Conservation (phyloP, 2,888 invertebrate species). For the Drosophila infuscata region DNA sequence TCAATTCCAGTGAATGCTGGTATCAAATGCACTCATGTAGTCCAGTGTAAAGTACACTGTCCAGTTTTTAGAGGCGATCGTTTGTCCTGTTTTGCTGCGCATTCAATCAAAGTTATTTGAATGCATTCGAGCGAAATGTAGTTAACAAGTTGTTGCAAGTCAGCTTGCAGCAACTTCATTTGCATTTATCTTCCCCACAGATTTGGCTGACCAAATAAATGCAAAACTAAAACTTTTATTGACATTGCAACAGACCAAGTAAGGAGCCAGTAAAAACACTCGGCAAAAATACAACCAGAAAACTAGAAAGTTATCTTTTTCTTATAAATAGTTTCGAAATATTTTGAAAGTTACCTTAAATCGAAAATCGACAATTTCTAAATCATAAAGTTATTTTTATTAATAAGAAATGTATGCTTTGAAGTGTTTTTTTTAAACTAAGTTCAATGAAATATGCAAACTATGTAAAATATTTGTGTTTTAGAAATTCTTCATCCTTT, state of each 20-base stretch:
- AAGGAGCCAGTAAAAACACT: neutral
- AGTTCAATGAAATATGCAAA: neutral
- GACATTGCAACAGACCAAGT: slow-evolving; percentile 28
- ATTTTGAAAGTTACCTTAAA: neutral
- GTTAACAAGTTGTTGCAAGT: slow-evolving; percentile 50
- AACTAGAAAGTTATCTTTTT: neutral
- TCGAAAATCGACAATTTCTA: neutral
- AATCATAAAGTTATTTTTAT: neutral
- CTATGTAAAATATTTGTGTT: neutral
- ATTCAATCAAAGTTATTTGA: slow-evolving; percentile 59
- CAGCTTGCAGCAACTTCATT: slow-evolving; percentile 55
- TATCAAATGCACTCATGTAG: slow-evolving; percentile 3
- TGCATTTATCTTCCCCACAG: slow-evolving; percentile 43
- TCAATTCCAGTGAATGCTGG: slow-evolving; percentile 1
- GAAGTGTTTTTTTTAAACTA: neutral
- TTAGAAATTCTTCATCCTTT: neutral
- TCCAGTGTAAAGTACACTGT: neutral
- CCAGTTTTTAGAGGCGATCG: neutral
- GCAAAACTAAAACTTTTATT: slow-evolving; percentile 56
- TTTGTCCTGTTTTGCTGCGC: slow-evolving; percentile 17
- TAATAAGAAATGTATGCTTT: neutral
- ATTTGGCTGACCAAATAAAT: slow-evolving; percentile 42
- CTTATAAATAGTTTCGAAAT: neutral
- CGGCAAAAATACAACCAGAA: neutral
- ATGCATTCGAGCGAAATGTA: slow-evolving; percentile 43